Evolutionary conservation across 1,140 invertebrate species (phyloP).

Genomic region (Heliconius congener): DNA sequence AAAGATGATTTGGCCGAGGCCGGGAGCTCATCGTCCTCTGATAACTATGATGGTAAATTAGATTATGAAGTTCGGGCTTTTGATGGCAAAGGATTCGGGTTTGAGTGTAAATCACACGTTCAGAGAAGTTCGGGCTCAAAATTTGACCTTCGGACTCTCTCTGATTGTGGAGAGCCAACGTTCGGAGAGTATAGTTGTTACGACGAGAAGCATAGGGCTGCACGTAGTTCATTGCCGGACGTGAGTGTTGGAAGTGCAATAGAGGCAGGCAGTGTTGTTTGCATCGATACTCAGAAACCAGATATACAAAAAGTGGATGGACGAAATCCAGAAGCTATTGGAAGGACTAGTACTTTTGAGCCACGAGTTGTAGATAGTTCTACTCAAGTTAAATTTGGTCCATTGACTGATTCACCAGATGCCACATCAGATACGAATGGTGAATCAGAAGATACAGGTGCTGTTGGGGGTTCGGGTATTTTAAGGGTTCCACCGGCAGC

Average conservation of each 20-base stretch:
- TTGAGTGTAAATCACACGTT: slow-evolving; percentile 80
- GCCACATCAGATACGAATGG: slow-evolving; percentile 71
- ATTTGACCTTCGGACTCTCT: slow-evolving; percentile 80
- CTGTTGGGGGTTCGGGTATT: slow-evolving; percentile 72
- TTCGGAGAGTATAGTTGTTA: slow-evolving; percentile 85
- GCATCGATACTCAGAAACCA: slow-evolving; percentile 80
- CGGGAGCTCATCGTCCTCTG: slow-evolving; percentile 85
- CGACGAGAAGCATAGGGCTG: slow-evolving; percentile 82
- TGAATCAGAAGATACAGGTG: slow-evolving; percentile 73
- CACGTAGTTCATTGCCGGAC: slow-evolving; percentile 82
- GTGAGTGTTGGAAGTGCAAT: slow-evolving; percentile 85
- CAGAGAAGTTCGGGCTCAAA: slow-evolving; percentile 74
- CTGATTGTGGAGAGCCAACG: slow-evolving; percentile 78
- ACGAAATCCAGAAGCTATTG: slow-evolving; percentile 57
- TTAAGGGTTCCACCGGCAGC: slow-evolving; percentile 82
- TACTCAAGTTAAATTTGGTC: slow-evolving; percentile 79
- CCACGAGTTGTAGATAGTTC: slow-evolving; percentile 76
- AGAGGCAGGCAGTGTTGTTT: slow-evolving; percentile 78
- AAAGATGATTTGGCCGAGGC: slow-evolving; percentile 88
- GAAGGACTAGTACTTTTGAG: slow-evolving; percentile 76
- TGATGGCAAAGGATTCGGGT: slow-evolving; percentile 83
- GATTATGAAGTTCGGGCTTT: slow-evolving; percentile 82
- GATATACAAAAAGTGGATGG: slow-evolving; percentile 81
- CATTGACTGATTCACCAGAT: slow-evolving; percentile 58
- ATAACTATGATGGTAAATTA: slow-evolving; percentile 83